These are phyloP conservation scores for Acrobeloides nanus DNA, from an alignment of 2,888 invertebrate genomes.

Conservation along the genomic window DNA sequence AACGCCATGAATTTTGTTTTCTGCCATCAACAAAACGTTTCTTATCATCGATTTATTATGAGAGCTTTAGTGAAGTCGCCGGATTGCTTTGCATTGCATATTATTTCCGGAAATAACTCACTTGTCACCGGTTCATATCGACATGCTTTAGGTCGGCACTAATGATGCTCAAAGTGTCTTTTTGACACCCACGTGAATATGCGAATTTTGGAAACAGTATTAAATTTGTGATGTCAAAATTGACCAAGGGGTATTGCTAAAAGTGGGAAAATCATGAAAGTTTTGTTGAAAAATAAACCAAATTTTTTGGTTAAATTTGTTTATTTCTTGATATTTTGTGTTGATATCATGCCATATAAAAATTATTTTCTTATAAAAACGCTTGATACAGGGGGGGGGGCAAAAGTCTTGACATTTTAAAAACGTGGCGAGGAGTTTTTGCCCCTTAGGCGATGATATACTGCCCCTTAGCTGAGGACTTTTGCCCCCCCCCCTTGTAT, in stretches of 20 bases:
- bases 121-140: conserved; percentile 49
- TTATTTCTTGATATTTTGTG: background rate
- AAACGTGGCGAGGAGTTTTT: too few relatives aligned
- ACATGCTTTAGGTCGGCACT: conserved; percentile 24
- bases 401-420: too few relatives aligned
- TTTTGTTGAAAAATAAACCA: too few relatives aligned
- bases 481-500: too few relatives aligned
- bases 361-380: too few relatives aligned
- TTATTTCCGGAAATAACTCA: conserved; percentile 51
- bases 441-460: too few relatives aligned
- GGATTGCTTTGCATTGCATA: conserved; percentile 39
- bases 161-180: background rate
- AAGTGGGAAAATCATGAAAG: too few relatives aligned
- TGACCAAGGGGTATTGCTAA: too few relatives aligned
- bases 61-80: conserved; percentile 39
- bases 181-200: background rate
- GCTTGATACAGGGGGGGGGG: too few relatives aligned
- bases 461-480: too few relatives aligned
- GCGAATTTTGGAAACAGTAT: background rate
- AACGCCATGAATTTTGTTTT: conserved; percentile 50
- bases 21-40: conserved; percentile 42
- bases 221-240: too few relatives aligned
- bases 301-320: conserved; percentile 2
- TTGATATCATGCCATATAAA: too few relatives aligned
- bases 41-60: conserved; percentile 49